Conservation (phyloP, 1,140 invertebrate genomes). For the Drosophila subpulchrella region DNA sequence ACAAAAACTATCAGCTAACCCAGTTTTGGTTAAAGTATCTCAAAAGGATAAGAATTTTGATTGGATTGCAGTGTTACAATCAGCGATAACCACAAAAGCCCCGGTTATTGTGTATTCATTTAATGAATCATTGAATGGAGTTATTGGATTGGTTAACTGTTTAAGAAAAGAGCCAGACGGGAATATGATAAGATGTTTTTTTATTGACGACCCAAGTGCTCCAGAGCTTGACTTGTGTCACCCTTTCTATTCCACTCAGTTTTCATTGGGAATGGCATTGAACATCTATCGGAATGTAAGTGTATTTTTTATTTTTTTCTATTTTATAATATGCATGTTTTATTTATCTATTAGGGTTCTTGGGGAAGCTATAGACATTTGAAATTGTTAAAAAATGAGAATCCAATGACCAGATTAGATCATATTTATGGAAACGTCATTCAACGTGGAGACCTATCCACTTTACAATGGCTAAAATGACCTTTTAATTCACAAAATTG, state of each 20-base stretch:
- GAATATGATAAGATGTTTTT: slow-evolving; percentile 87
- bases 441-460: slow-evolving; percentile 93
- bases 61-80: slow-evolving; percentile 86
- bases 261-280: slow-evolving; percentile 91
- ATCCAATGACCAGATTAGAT: slow-evolving; percentile 65
- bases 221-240: slow-evolving; percentile 88
- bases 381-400: slow-evolving; percentile 84
- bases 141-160: slow-evolving; percentile 93
- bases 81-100: slow-evolving; percentile 85
- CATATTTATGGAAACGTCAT: slow-evolving; percentile 92
- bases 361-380: slow-evolving; percentile 94
- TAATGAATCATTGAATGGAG: slow-evolving; percentile 89
- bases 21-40: slow-evolving; percentile 68
- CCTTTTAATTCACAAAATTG: slow-evolving; percentile 81
- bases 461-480: slow-evolving; percentile 92
- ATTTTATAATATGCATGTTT: background rate
- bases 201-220: slow-evolving; percentile 88
- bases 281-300: slow-evolving; percentile 90
- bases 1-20: slow-evolving; percentile 56
- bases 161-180: slow-evolving; percentile 89
- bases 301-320: slow-evolving; percentile 2
- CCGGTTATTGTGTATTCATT: slow-evolving; percentile 86
- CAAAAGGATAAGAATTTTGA: slow-evolving; percentile 82
- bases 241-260: slow-evolving; percentile 88
- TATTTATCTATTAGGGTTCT: slow-evolving; percentile 85